Conservation (phyloP, 2,888 invertebrate genomes). For the Mantis religiosa region DNA sequence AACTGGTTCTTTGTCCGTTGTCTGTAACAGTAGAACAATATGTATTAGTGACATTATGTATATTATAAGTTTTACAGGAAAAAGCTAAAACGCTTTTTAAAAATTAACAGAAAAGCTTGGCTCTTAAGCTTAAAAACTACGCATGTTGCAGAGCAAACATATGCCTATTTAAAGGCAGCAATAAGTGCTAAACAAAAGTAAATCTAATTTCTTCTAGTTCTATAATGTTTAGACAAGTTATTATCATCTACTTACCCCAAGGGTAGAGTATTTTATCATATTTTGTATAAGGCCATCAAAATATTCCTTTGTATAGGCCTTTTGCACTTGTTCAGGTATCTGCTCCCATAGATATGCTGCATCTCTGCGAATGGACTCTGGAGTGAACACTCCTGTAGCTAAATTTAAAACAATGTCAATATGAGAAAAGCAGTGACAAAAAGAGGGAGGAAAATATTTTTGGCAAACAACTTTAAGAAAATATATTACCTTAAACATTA, state of each 20-base stretch:
- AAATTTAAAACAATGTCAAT: not conserved
- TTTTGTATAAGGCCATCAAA: constrained; percentile 34
- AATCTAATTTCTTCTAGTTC: too few species aligned
- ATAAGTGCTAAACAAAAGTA: too few species aligned
- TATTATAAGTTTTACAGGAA: too few species aligned
- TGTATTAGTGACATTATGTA: not conserved
- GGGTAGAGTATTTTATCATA: constrained; percentile 35
- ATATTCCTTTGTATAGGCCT: constrained; percentile 35
- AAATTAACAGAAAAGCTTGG: too few species aligned
- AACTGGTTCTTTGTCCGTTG: constrained; percentile 35
- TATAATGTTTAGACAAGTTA: too few species aligned
- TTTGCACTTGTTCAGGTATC: constrained; percentile 34
- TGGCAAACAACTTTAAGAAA: too few species aligned
- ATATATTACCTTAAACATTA: too few species aligned
- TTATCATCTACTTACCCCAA: constrained; percentile 30
- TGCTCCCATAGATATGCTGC: constrained; percentile 37
- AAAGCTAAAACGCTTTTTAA: too few species aligned
- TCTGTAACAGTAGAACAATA: constrained; percentile 24
- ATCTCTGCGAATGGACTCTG: constrained; percentile 14
- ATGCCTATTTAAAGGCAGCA: too few species aligned
- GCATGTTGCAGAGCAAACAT: too few species aligned
- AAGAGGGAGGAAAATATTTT: not conserved
- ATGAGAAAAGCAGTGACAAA: not conserved
- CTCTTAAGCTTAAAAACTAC: too few species aligned
- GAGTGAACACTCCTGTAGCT: constrained; percentile 26